Conservation (phyloP, 2,113 vertebrate species). For the Stomatorhinus ivindoensis region DNA sequence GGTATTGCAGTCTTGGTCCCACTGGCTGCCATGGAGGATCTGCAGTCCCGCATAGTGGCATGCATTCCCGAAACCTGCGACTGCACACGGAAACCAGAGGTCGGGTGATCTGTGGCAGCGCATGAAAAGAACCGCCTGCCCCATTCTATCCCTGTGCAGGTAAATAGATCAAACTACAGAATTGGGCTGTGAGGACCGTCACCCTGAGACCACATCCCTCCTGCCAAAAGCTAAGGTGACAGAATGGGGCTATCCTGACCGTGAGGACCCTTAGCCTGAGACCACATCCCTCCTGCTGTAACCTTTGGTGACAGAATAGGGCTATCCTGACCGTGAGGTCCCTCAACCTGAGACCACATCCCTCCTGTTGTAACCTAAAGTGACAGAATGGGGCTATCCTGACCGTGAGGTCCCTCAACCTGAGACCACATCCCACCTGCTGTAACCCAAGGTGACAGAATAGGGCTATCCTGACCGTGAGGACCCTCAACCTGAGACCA, state of each 20-base stretch:
- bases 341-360: not conserved
- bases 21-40: constrained; percentile 74
- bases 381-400: not conserved
- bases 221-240: not conserved
- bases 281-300: no score
- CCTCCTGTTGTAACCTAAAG: no score
- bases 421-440: no score
- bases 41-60: constrained; percentile 70
- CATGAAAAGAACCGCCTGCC: not conserved
- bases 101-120: not conserved
- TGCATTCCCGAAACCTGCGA: constrained; percentile 68
- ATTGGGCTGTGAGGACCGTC: not conserved
- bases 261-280: no score
- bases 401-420: no score
- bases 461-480: not conserved
- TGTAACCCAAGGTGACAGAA: no score
- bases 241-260: no score
- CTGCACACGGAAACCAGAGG: constrained; percentile 42
- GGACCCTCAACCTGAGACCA: not conserved
- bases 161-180: not conserved
- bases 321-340: not conserved
- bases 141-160: not conserved
- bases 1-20: constrained; percentile 84
- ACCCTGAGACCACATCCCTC: not conserved
- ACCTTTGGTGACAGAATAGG: no score